Percentiles rank a stretch among this genome's conserved stretches.
Evolutionary conservation across 92 coral and sea anemone genomes (phyloP).

Genomic region (Porites divaricata): DNA sequence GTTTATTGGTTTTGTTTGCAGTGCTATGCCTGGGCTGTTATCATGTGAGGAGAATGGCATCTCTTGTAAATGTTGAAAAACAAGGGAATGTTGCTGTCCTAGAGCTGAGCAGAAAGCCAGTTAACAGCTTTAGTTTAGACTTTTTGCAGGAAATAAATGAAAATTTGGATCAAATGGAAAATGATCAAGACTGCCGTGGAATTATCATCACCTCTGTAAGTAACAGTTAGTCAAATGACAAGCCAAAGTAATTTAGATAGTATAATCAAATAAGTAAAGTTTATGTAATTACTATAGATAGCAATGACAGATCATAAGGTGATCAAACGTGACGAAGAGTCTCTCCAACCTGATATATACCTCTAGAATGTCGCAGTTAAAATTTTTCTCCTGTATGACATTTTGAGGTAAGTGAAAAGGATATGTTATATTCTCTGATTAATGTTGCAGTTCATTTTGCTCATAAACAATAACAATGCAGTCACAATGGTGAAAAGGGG

Average conservation of each 20-base stretch:
- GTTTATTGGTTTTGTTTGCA: neutral
- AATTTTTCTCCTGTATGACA: too few species aligned
- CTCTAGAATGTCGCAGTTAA: too few species aligned
- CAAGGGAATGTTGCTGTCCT: slow-evolving; percentile 71
- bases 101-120: slow-evolving; percentile 84
- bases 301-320: too few species aligned
- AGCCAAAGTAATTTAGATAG: neutral
- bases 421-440: too few species aligned
- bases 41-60: slow-evolving; percentile 35
- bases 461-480: too few species aligned
- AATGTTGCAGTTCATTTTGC: too few species aligned
- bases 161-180: slow-evolving; percentile 74
- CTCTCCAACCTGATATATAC: too few species aligned
- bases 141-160: slow-evolving; percentile 80
- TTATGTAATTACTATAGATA: too few species aligned
- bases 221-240: neutral
- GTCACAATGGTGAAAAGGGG: too few species aligned
- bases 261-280: too few species aligned
- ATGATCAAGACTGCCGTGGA: slow-evolving; percentile 77
- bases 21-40: neutral
- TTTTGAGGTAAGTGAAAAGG: too few species aligned
- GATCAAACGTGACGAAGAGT: too few species aligned
- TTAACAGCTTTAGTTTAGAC: slow-evolving; percentile 90
- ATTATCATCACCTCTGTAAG: slow-evolving; percentile 91
- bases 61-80: slow-evolving; percentile 72